Percentiles rank a stretch among this genome's conserved stretches.
Conservation (phyloP, 2,888 invertebrate genomes). For the Xylota segnis region DNA sequence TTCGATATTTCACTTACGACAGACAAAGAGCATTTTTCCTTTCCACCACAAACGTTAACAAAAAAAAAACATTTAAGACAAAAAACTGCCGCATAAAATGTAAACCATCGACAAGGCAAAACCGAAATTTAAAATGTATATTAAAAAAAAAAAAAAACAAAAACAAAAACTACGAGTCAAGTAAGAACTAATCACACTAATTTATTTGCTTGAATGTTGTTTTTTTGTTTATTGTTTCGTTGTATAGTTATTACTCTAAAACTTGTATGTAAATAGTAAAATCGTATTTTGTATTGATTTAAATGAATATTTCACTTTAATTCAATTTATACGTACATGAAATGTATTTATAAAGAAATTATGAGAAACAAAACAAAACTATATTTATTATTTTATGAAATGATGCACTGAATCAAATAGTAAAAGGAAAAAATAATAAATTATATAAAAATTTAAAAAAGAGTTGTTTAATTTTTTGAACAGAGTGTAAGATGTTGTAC, state of each 20-base stretch:
- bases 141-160: not conserved
- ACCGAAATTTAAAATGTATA: conserved; percentile 30
- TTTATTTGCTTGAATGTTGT: conserved; percentile 53
- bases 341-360: conserved; percentile 71
- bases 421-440: conserved; percentile 81
- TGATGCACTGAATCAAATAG: conserved; percentile 84
- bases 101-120: conserved; percentile 68
- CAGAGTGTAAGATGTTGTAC: not conserved
- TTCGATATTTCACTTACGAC: conserved; percentile 21
- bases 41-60: conserved; percentile 13
- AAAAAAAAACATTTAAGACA: conserved; percentile 35
- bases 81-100: conserved; percentile 54
- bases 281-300: conserved; percentile 77
- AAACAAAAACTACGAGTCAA: conserved; percentile 15
- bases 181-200: conserved; percentile 47
- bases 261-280: conserved; percentile 73
- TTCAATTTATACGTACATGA: conserved; percentile 66
- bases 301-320: conserved; percentile 76
- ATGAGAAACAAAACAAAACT: conserved; percentile 73
- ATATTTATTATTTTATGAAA: conserved; percentile 80
- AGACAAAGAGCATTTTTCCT: conserved; percentile 17
- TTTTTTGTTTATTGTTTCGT: conserved; percentile 45
- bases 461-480: conserved; percentile 15
- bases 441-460: conserved; percentile 78
- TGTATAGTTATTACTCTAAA: conserved; percentile 52